These are phyloP conservation scores for Acanthosepion lycidas DNA, from an alignment of 2,888 invertebrate genomes.

Conservation along the genomic window DNA sequence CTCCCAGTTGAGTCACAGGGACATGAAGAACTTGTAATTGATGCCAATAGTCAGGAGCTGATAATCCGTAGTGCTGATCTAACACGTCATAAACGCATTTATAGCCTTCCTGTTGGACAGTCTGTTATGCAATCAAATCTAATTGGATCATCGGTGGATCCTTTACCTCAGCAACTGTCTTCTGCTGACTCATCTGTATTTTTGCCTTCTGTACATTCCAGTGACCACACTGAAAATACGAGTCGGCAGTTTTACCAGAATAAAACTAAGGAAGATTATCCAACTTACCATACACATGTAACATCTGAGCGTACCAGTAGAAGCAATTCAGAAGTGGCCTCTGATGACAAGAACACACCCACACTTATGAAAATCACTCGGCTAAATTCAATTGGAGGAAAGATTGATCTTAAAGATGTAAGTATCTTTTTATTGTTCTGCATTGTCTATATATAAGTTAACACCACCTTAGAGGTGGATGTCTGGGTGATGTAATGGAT, in stretches of 20 bases:
- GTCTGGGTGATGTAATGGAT: no score
- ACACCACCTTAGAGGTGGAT: no score
- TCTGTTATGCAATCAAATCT: not conserved
- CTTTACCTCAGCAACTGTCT: not conserved
- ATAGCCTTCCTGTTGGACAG: not conserved
- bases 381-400: conserved; percentile 24
- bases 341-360: conserved; percentile 60
- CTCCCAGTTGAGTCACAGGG: not conserved
- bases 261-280: not conserved
- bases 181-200: not conserved
- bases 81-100: conserved; percentile 33
- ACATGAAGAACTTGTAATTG: not conserved
- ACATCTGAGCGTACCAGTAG: not conserved
- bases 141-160: not conserved
- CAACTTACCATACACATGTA: not conserved
- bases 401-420: conserved; percentile 40
- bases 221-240: not conserved
- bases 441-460: not conserved
- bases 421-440: not conserved
- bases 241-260: not conserved
- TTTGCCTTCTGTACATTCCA: not conserved
- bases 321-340: conserved; percentile 56
- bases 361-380: conserved; percentile 60
- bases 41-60: not conserved
- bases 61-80: conserved; percentile 15